These are phyloP conservation scores for Nasonia vitripennis DNA, from an alignment of 1,140 invertebrate genomes.

Conservation along the genomic window DNA sequence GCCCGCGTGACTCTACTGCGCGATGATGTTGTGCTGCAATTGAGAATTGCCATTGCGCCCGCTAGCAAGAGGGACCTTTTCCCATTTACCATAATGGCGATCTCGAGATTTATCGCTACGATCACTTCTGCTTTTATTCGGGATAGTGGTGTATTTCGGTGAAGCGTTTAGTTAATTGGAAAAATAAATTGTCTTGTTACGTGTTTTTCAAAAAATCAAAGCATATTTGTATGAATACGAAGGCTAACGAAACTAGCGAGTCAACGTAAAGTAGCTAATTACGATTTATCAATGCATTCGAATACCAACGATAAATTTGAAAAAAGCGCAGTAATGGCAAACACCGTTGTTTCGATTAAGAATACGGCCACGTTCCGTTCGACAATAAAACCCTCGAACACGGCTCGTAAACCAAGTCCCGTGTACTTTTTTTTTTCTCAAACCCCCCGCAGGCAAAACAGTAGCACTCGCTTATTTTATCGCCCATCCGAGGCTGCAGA, in stretches of 20 bases:
- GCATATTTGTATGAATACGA: too few species aligned
- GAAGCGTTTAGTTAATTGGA: too few species aligned
- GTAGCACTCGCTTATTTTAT: conserved; percentile 19
- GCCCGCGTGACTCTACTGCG: conserved; percentile 21
- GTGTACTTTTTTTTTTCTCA: not conserved
- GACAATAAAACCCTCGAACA: not conserved
- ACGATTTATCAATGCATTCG: too few species aligned
- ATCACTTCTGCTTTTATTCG: not conserved
- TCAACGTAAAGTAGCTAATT: too few species aligned
- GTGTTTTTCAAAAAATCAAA: too few species aligned
- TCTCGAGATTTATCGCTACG: not conserved
- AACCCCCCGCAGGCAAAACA: not conserved
- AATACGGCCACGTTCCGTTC: not conserved
- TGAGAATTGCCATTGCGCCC: not conserved
- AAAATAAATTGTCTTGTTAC: too few species aligned
- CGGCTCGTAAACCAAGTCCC: not conserved
- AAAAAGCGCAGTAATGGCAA: not conserved
- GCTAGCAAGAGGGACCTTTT: not conserved
- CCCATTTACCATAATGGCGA: not conserved
- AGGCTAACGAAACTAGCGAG: too few species aligned
- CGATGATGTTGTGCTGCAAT: conserved; percentile 1
- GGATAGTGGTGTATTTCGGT: too few species aligned
- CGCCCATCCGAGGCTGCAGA: conserved; percentile 13
- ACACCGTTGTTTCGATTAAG: not conserved
- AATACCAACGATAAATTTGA: not conserved